phyloP scores from a whole-genome alignment of 2,113 vertebrate genomes.

The chimpanzee (Pan troglodytes) region NHGRI_mPanTro3-v2.1_pri NC_072402.2:4608501-4609000 shows the following conservation, averaged over 20 bases:
- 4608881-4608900: neutral
- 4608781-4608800: neutral
- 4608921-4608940: neutral
- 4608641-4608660: neutral
- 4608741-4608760: neutral
- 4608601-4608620: neutral
- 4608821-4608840: neutral
- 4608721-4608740: neutral
- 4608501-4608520: neutral
- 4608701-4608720: neutral
- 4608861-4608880: neutral
- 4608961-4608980: neutral
- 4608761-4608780: neutral
- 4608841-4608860: neutral
- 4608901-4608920: neutral
- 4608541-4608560: neutral
- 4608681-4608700: neutral
- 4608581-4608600: neutral
- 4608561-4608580: neutral
- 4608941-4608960: neutral
- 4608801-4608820: neutral
- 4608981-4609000: neutral
- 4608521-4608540: neutral
- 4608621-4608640: neutral
- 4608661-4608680: neutral